Conservation (phyloP, 2,797 vertebrate species). For the Fistularia tabacaria region DNA sequence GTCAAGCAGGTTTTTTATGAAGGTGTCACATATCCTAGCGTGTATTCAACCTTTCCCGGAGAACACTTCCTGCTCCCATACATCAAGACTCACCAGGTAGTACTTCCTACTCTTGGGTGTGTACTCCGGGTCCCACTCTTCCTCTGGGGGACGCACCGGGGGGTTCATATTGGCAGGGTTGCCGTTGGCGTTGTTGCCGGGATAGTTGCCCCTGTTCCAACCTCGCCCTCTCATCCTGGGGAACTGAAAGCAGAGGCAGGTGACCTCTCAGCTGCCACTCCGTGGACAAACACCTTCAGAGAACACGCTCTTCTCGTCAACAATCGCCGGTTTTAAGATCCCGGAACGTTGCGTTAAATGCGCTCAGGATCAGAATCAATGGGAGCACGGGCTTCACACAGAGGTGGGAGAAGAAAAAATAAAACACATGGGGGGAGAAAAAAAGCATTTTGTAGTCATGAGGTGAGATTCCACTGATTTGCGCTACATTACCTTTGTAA, state of each 20-base stretch:
- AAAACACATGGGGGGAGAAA: constrained; percentile 18
- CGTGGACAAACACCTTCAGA: not conserved
- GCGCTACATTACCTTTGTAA: constrained; percentile 52
- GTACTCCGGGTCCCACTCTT: constrained; percentile 98
- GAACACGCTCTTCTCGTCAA: too few relatives aligned
- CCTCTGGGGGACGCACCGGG: constrained; percentile 83
- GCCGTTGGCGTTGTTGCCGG: constrained; percentile 86
- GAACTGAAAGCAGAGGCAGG: constrained; percentile 68
- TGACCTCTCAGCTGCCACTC: not conserved
- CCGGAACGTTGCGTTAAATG: too few relatives aligned
- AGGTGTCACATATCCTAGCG: too few relatives aligned
- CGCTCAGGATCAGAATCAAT: not conserved
- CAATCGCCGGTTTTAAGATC: too few relatives aligned
- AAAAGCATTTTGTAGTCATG: constrained; percentile 35
- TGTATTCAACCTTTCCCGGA: too few relatives aligned
- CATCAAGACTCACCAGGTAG: constrained; percentile 84
- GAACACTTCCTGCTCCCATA: too few relatives aligned
- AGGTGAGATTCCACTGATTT: constrained; percentile 30
- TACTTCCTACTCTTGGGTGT: constrained; percentile 99
- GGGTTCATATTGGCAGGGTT: constrained; percentile 82
- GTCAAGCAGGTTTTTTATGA: too few relatives aligned
- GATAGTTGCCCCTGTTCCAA: constrained; percentile 91
- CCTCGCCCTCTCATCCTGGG: constrained; percentile 92
- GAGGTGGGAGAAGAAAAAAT: constrained; percentile 8
- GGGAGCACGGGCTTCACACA: not conserved